Evolutionary conservation across 1,140 invertebrate genomes (phyloP).

Genomic region (Eueides isabella): DNA sequence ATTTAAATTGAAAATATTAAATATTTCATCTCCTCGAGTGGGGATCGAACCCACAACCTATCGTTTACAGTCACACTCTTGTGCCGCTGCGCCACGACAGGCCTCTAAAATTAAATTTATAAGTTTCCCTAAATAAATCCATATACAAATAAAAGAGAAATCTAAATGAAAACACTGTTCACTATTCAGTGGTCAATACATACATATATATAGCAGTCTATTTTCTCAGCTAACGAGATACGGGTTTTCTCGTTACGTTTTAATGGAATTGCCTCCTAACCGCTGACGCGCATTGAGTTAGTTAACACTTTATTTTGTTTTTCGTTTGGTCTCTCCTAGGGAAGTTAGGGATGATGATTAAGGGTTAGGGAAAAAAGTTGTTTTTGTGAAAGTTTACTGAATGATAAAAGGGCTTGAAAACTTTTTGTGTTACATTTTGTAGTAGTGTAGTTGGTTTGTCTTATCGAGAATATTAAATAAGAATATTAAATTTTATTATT

Average conservation of each 20-base stretch:
- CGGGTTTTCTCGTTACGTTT: slow-evolving; percentile 11
- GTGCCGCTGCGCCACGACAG: too few species aligned
- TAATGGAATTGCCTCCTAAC: slow-evolving; percentile 7
- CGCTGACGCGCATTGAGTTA: not conserved
- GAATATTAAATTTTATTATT: too few species aligned
- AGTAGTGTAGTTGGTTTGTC: not conserved
- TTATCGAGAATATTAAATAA: too few species aligned
- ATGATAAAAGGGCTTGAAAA: not conserved
- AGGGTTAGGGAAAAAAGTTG: not conserved
- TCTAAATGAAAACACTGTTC: too few species aligned
- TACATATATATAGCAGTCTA: not conserved
- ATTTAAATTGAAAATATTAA: too few species aligned
- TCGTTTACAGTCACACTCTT: too few species aligned
- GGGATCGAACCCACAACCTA: too few species aligned
- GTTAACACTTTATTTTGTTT: slow-evolving; percentile 7
- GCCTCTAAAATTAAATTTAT: too few species aligned
- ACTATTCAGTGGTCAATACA: too few species aligned
- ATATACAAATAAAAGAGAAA: too few species aligned
- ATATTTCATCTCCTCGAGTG: too few species aligned
- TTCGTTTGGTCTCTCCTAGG: not conserved
- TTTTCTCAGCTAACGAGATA: not conserved
- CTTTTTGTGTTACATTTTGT: not conserved
- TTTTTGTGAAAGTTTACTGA: not conserved
- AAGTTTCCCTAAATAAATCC: too few species aligned
- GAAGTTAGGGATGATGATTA: not conserved